phyloP scores from a whole-genome alignment of 1,140 invertebrate species.

The Anagrus nilaparvatae region DNA sequence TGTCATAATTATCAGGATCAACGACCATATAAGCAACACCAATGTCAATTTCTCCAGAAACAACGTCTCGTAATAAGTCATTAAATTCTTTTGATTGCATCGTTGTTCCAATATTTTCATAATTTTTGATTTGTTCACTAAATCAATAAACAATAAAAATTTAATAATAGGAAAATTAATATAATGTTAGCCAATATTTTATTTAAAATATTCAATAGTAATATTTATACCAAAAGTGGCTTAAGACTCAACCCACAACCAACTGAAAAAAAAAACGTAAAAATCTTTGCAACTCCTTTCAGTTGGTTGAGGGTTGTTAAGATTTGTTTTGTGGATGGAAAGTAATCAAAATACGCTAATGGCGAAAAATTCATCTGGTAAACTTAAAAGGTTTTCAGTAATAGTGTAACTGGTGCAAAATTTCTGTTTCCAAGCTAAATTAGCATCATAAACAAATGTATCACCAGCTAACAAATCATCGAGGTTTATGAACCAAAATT shows the following conservation, averaged over 20 bases:
- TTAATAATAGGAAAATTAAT: conserved; percentile 47
- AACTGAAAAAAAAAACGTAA: background rate
- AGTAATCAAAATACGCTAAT: too few species aligned
- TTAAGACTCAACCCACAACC: background rate
- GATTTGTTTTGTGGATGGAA: too few species aligned
- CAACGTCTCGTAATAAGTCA: conserved; percentile 48
- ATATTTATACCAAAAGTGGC: background rate
- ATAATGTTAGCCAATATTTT: conserved; percentile 37
- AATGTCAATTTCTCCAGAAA: conserved; percentile 45
- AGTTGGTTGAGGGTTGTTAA: too few species aligned
- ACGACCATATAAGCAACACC: conserved; percentile 49
- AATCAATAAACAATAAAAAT: too few species aligned
- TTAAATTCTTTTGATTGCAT: conserved; percentile 49
- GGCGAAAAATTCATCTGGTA: too few species aligned
- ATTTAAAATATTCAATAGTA: conserved; percentile 27
- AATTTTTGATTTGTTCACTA: conserved; percentile 7
- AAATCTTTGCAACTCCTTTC: too few species aligned
- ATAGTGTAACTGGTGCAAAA: too few species aligned
- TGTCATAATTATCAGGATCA: conserved; percentile 39
- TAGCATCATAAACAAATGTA: too few species aligned
- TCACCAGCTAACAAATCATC: too few species aligned
- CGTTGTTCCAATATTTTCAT: conserved; percentile 10
- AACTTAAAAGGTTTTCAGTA: too few species aligned
- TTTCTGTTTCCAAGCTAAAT: too few species aligned
- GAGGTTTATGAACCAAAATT: too few species aligned